These are phyloP conservation scores for Bombus consobrinus DNA, from an alignment of 1,140 invertebrate species.

Conservation along the genomic window DNA sequence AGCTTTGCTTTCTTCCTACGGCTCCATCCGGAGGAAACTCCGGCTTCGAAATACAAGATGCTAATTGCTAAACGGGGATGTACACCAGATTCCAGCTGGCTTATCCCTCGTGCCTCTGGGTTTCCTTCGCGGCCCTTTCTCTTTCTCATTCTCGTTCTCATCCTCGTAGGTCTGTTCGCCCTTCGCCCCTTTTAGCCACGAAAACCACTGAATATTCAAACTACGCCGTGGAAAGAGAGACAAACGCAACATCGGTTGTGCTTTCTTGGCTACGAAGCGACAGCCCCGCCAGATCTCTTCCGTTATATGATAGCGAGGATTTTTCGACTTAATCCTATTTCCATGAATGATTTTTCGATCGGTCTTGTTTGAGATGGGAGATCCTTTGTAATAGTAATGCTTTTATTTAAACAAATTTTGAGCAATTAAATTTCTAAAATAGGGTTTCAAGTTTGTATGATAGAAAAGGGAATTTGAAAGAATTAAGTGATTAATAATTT, in stretches of 20 bases:
- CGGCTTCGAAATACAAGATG: constrained; percentile 72
- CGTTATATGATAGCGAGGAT: neutral
- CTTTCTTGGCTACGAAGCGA: neutral
- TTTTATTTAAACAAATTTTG: too few species aligned
- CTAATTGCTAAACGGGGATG: constrained; percentile 72
- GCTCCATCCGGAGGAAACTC: constrained; percentile 60
- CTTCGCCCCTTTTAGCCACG: constrained; percentile 25
- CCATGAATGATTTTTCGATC: neutral
- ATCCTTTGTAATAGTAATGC: too few species aligned
- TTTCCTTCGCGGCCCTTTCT: constrained; percentile 35
- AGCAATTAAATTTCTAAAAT: too few species aligned
- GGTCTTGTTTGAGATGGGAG: fast-evolving
- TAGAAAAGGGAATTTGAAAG: too few species aligned
- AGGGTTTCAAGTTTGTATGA: too few species aligned
- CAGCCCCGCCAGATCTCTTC: neutral
- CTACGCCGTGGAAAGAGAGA: constrained; percentile 55
- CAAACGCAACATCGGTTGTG: constrained; percentile 58
- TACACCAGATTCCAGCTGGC: constrained; percentile 69
- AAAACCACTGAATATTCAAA: constrained; percentile 73
- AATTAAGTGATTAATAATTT: too few species aligned
- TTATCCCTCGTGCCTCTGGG: constrained; percentile 61
- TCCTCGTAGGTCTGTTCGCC: constrained; percentile 14
- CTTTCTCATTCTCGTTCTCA: constrained; percentile 27
- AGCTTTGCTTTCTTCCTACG: constrained; percentile 49
- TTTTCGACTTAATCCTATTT: neutral